Evolutionary conservation across 2,797 vertebrate genomes (phyloP).

Genomic region (Phrynocephalus vlangalii): DNA sequence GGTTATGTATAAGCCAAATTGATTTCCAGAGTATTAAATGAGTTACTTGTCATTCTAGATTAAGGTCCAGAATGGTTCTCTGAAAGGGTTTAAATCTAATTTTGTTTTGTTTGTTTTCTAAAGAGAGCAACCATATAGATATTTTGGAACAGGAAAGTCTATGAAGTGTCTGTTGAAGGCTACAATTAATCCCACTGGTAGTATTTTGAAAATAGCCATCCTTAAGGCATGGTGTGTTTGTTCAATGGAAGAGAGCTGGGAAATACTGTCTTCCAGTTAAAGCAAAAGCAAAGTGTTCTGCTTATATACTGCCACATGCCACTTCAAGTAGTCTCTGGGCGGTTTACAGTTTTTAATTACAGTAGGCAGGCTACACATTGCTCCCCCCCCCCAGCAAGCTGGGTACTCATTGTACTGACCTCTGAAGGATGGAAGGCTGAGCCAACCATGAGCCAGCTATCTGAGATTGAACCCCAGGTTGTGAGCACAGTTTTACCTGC

Average conservation of each 20-base stretch:
- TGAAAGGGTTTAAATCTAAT: slow-evolving; percentile 11
- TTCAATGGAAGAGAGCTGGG: neutral
- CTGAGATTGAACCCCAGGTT: no score
- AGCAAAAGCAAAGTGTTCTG: no score
- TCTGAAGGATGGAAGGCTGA: no score
- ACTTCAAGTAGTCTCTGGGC: no score
- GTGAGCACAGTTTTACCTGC: no score
- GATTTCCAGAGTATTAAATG: slow-evolving; percentile 49
- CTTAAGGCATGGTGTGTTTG: neutral
- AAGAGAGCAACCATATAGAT: neutral
- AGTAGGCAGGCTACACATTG: no score
- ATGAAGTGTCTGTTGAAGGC: neutral
- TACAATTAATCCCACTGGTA: neutral
- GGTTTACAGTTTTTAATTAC: no score
- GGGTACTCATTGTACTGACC: no score
- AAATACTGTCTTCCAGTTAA: no score
- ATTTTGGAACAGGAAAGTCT: neutral
- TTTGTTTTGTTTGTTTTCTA: neutral
- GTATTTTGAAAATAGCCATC: neutral
- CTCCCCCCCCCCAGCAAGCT: no score
- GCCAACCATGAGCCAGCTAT: no score
- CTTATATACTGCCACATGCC: no score
- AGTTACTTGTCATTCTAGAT: slow-evolving; percentile 35
- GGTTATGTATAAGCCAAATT: slow-evolving; percentile 41
- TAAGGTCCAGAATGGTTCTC: neutral